Base-by-base conservation (phyloP, 2,888 invertebrate species). In the Pocota personata region DNA sequence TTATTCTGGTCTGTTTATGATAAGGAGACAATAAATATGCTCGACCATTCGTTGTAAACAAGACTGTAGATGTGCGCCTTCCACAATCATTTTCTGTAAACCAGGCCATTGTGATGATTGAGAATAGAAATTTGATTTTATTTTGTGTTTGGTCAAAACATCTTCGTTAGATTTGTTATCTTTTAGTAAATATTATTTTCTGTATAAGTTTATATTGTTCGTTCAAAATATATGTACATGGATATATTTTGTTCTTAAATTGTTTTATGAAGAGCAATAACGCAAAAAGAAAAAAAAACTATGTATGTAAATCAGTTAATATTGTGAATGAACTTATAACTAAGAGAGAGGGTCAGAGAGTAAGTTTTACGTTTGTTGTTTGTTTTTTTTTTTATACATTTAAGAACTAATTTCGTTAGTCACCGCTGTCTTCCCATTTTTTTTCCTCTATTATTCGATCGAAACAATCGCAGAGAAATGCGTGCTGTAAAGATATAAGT, bases 371-470 rank as follows among this genome's bases (percentile, higher is more conserved):
- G 77, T 69, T 87, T 62, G 52, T 80, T 79, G 43, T 77, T 66
- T 83, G 55, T 62, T 67, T 62, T 55, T 62, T 64, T 71, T 69
- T 80, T 32, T 30, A 60, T 16, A 48, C 14, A 69, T 27, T 35
- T 32, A 19, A 40, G 57, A 48, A 16, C 24, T 80, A 64, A 75
- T 82, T 43, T 66, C 76, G 93, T 94, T 96, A 96, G 93, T 97
- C 97, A 62, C 96, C 96, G 57, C 96, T 95, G 91, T 97, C 97
- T 77, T 95, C 94, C 97, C 97, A 97, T 92, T 96, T 96, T 88
- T 95, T 95, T 92, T 99, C 98, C 92, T 98, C 98, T 91, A 97
- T 96, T 94, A 98, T 97, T 94, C 97, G 95, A 92, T 98, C 98
- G 94, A 99, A 98, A 93, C 99, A 98, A 92, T 98, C 98, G 73